Evolutionary conservation across 2,113 vertebrate genomes (phyloP).

Genomic region (Mobula hypostoma): DNA sequence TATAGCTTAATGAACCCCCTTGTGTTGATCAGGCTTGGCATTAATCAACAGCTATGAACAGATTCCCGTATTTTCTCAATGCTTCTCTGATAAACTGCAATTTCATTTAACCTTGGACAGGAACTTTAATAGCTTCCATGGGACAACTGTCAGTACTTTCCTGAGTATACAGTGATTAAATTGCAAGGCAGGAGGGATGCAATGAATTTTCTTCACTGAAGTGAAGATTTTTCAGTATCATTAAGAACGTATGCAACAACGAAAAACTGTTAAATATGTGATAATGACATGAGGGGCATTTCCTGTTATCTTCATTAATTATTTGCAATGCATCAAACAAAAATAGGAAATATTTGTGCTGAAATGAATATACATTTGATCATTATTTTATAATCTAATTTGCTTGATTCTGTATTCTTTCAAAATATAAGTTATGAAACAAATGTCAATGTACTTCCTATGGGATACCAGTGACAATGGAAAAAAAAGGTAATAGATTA

Average conservation of each 20-base stretch:
- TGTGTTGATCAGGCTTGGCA: conserved; percentile 99
- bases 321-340: background rate
- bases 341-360: background rate
- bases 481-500: background rate
- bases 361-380: background rate
- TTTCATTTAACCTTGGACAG: conserved; percentile 99
- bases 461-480: background rate
- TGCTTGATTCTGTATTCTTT: background rate
- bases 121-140: conserved; percentile 98
- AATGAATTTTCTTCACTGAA: conserved; percentile 83
- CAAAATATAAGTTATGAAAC: conserved; percentile 1
- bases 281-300: background rate
- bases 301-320: conserved; percentile 49
- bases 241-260: conserved; percentile 65
- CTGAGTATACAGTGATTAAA: conserved; percentile 96
- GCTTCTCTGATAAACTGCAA: conserved; percentile 99
- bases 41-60: conserved; percentile 98
- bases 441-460: background rate
- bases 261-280: conserved; percentile 12
- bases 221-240: conserved; percentile 86
- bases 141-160: conserved; percentile 99
- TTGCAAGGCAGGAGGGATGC: conserved; percentile 80
- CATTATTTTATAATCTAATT: background rate
- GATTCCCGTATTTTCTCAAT: conserved; percentile 99
- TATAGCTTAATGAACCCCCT: conserved; percentile 99